Conservation (phyloP, 2,888 invertebrate genomes). For the Conchocele bisecta region DNA sequence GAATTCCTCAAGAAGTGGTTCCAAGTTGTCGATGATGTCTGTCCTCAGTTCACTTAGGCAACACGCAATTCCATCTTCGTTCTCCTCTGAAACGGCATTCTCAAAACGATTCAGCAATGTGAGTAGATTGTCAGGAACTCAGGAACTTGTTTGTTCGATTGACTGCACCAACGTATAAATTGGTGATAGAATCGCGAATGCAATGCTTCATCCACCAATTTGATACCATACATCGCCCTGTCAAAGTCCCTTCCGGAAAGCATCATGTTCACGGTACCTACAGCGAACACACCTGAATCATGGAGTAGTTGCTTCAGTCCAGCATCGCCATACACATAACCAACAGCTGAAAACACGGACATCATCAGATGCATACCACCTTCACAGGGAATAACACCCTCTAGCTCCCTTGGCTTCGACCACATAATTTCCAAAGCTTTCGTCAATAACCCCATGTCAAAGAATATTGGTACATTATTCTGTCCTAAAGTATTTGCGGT, state of each 20-base stretch:
- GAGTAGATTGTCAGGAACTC: too few relatives aligned
- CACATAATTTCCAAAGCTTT: conserved; percentile 34
- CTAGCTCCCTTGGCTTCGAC: conserved; percentile 11
- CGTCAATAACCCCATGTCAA: conserved; percentile 29
- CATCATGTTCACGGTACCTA: conserved; percentile 21
- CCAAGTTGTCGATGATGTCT: too few relatives aligned
- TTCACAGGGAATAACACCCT: conserved; percentile 23
- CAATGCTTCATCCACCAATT: conserved; percentile 27
- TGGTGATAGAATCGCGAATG: too few relatives aligned
- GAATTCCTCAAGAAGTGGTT: too few relatives aligned
- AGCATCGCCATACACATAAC: conserved; percentile 22
- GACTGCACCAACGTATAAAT: too few relatives aligned
- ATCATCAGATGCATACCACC: conserved; percentile 40
- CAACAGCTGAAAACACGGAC: conserved; percentile 19
- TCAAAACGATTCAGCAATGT: too few relatives aligned
- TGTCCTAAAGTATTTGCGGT: conserved; percentile 28
- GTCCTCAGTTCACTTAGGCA: too few relatives aligned
- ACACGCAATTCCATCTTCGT: too few relatives aligned
- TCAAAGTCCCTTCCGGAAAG: conserved; percentile 37
- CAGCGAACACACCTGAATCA: conserved; percentile 29
- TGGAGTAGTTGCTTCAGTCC: conserved; percentile 16
- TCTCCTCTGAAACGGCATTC: too few relatives aligned
- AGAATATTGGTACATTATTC: conserved; percentile 4
- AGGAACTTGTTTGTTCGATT: too few relatives aligned
- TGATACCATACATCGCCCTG: conserved; percentile 18